Base-by-base conservation (phyloP, 2,888 invertebrate genomes). In the Carabus problematicus region DNA sequence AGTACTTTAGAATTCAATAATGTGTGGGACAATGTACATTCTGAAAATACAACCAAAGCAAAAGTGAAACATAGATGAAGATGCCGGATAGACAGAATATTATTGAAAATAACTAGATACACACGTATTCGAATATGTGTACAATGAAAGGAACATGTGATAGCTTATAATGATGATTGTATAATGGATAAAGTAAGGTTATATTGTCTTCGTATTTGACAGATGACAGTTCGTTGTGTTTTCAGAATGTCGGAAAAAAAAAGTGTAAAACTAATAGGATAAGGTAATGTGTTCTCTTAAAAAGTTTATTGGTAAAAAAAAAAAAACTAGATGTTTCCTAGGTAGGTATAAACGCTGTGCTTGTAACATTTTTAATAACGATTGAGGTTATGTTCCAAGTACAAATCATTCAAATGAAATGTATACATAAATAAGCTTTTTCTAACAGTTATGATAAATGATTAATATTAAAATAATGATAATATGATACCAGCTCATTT, bases 281-380 rank as follows among this genome's bases (percentile, higher is more conserved):
- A 79, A 79, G 79, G 77, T 78, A 78, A 77, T 79, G 79, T 80
- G 79, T 79, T 80, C 78, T 79, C 77, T 76, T 77, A 75, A 78
- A 78, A 69, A 69, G 68, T 78, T 79, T 78, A 79, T 79, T 78
- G 78, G 78, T 79, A 78, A 78, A n/a, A n/a, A n/a, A n/a, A n/a
- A n/a, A n/a, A n/a, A n/a, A 76, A 75, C 75, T 80, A 80, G 79
- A 77, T 80, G 80, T 81, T 75, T 74, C 79, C 74, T 75, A 69
- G 72, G 74, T 77, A 79, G 76, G 79, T 59, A 43, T 16, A 52
- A n/a, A 11, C 64, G 40, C 56, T 69, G 68, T 62, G 61, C 54
- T 55, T 16, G 11, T 69, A 55, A 69, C 68, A 62, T 62, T 69
- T 69, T 61, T 69, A 69, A 61, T 56, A 18, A 55, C 45, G n/a